Evolutionary conservation across 2,888 invertebrate genomes (phyloP).

Genomic region (Tipula unca): DNA sequence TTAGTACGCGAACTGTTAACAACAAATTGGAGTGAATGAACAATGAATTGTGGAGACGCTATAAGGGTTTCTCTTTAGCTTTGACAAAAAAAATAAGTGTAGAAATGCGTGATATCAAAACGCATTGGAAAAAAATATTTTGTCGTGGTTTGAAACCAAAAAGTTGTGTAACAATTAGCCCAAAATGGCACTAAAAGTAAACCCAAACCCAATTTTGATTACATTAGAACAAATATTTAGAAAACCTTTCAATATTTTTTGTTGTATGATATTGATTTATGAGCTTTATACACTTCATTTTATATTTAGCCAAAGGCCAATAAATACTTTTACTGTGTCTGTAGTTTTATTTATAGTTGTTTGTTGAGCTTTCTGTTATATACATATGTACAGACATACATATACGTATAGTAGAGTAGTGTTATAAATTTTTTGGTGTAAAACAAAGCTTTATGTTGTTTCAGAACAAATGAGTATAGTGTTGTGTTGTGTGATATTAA

Average conservation of each 20-base stretch:
- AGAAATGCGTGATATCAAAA: too few relatives aligned
- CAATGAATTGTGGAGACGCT: too few relatives aligned
- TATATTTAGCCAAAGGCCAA: not conserved
- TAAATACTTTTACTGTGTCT: not conserved
- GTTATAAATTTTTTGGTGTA: not conserved
- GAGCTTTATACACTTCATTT: not conserved
- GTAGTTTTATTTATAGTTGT: not conserved
- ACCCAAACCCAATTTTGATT: too few relatives aligned
- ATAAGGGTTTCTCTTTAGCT: too few relatives aligned
- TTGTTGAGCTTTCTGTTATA: not conserved
- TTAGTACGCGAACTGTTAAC: too few relatives aligned
- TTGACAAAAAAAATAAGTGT: too few relatives aligned
- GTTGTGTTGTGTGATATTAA: not conserved
- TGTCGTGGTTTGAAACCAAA: too few relatives aligned
- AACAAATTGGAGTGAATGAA: too few relatives aligned
- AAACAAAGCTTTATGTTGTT: not conserved
- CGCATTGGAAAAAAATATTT: too few relatives aligned
- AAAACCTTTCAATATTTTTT: not conserved
- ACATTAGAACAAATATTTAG: too few relatives aligned
- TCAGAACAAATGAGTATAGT: not conserved
- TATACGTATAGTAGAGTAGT: not conserved
- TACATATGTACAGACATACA: not conserved
- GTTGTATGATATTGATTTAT: not conserved
- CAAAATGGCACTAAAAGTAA: too few relatives aligned
- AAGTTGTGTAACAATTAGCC: too few relatives aligned